A percentile compares a stretch with the other conserved stretches of the same genome.
Conservation (phyloP, 2,888 invertebrate species). For the Stratiomys singularior region DNA sequence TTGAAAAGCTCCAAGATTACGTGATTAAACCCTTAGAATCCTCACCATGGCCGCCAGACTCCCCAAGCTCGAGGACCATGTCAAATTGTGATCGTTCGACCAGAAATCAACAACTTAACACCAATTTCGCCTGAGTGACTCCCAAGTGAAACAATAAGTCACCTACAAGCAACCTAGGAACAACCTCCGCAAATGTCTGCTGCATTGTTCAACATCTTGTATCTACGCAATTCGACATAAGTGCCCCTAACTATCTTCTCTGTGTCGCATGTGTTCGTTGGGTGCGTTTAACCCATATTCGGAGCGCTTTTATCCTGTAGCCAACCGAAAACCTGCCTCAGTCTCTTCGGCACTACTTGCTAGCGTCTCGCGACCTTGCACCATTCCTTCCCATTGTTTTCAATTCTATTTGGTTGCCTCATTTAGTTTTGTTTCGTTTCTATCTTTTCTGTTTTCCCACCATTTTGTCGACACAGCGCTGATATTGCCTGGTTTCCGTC, state of each 20-base stretch:
- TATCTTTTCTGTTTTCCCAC: too few relatives aligned
- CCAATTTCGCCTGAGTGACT: constrained; percentile 4
- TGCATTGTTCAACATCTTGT: not conserved
- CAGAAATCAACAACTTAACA: constrained; percentile 29
- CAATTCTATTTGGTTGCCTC: not conserved
- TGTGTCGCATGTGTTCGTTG: not conserved
- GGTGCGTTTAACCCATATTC: constrained; percentile 24
- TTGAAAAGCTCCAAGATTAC: too few relatives aligned
- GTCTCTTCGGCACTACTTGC: not conserved
- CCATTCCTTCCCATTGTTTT: constrained; percentile 1
- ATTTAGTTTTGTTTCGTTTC: constrained; percentile 7
- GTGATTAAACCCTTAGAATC: too few relatives aligned
- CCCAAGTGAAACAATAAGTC: constrained; percentile 67
- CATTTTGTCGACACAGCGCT: too few relatives aligned
- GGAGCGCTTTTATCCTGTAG: not conserved
- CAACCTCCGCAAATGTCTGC: constrained; percentile 1
- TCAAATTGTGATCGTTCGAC: not conserved
- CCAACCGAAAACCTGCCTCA: not conserved
- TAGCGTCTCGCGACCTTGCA: constrained; percentile 22
- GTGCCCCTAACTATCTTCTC: not conserved
- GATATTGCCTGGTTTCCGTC: too few relatives aligned
- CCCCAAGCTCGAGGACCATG: too few relatives aligned
- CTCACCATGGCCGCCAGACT: too few relatives aligned
- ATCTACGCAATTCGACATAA: too few relatives aligned
- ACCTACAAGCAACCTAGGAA: not conserved